phyloP scores from a whole-genome alignment of 2,113 vertebrate species.

The Phylloscopus trochiloides region DNA sequence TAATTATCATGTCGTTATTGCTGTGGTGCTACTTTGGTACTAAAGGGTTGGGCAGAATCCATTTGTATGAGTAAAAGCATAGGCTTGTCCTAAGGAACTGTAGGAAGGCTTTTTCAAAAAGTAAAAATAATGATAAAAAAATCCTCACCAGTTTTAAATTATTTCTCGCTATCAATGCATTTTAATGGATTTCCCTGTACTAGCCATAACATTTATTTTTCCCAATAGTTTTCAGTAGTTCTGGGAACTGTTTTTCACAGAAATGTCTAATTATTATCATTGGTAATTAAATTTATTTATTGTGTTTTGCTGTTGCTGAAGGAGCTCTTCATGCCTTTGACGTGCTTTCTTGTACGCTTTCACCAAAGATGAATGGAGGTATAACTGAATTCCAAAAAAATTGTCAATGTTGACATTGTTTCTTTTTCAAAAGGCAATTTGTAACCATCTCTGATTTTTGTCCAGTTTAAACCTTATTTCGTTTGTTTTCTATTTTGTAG shows the following conservation, averaged over 20 bases:
- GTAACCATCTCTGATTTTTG: background rate
- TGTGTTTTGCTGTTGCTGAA: slow-evolving; percentile 17
- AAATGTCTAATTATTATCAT: slow-evolving; percentile 54
- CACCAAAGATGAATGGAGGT: background rate
- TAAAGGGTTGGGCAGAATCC: background rate
- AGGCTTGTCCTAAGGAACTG: background rate
- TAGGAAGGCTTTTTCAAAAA: background rate
- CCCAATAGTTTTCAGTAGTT: slow-evolving; percentile 24
- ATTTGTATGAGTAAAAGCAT: background rate
- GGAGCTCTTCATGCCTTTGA: slow-evolving; percentile 7
- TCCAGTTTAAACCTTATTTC: background rate
- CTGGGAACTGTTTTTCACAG: slow-evolving; percentile 57
- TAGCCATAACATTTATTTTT: slow-evolving; percentile 21
- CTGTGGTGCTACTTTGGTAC: background rate
- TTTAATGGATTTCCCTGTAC: background rate
- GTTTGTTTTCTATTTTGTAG: background rate
- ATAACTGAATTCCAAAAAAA: background rate
- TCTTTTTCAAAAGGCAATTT: background rate
- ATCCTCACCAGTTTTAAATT: background rate
- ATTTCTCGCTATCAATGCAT: background rate
- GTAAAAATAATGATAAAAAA: background rate
- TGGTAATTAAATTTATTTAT: slow-evolving; percentile 51
- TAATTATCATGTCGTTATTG: background rate
- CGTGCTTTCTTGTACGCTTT: background rate
- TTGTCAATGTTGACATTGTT: background rate